Conservation (phyloP, 2,888 invertebrate genomes). For the Himalopsyche tibetana region DNA sequence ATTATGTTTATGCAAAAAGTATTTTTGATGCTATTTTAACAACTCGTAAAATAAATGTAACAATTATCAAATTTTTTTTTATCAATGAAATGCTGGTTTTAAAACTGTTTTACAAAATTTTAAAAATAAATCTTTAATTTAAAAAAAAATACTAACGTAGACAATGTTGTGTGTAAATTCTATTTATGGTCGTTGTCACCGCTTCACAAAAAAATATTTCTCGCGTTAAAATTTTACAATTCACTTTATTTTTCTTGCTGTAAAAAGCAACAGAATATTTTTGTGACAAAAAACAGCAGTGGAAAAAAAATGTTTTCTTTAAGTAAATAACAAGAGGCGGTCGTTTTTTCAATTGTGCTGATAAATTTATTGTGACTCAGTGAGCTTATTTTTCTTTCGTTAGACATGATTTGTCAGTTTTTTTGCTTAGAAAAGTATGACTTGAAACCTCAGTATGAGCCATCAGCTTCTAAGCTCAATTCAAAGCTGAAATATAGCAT, state of each 20-base stretch:
- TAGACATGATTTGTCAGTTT: neutral
- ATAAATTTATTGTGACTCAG: slow-evolving; percentile 6
- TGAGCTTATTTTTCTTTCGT: neutral
- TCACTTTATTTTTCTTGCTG: neutral
- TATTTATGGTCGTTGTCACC: no score
- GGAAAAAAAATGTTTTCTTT: slow-evolving; percentile 9
- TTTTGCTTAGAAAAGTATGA: neutral
- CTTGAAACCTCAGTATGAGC: neutral
- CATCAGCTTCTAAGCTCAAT: neutral
- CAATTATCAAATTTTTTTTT: no score
- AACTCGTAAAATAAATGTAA: no score
- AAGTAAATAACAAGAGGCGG: neutral
- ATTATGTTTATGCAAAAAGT: no score
- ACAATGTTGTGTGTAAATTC: no score
- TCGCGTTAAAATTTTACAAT: no score
- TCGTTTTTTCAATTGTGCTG: slow-evolving; percentile 4
- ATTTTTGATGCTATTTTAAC: no score
- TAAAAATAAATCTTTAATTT: no score
- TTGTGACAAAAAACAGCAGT: neutral
- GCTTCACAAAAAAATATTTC: no score
- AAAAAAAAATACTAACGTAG: no score
- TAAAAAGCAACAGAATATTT: neutral
- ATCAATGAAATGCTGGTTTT: no score
- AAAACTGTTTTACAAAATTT: no score
- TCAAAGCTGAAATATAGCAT: neutral